Evolutionary conservation across 64 coral and sea anemone genomes (phyloP).

Genomic region (Stichodactyla helianthus): DNA sequence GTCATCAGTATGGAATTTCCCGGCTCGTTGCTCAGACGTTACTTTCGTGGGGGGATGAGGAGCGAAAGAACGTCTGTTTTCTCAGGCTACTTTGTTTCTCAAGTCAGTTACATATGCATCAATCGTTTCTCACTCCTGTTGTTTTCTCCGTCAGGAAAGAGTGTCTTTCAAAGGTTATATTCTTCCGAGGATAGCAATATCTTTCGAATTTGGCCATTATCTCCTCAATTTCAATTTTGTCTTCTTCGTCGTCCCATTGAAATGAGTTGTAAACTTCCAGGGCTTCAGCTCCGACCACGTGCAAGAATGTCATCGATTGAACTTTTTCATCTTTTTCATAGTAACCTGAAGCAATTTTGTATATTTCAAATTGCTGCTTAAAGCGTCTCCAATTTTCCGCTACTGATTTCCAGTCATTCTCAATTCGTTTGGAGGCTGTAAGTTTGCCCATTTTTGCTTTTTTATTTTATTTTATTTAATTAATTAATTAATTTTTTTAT

Average conservation of each 20-base stretch:
- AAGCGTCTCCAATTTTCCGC: background rate
- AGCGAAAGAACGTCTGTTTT: too few relatives aligned
- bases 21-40: too few relatives aligned
- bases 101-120: conserved; percentile 56
- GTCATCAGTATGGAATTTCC: too few relatives aligned
- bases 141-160: conserved; percentile 36
- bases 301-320: background rate
- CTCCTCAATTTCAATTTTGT: conserved; percentile 29
- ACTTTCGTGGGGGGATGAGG: too few relatives aligned
- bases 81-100: conserved; percentile 19
- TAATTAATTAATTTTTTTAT: too few relatives aligned
- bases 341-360: background rate
- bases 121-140: conserved; percentile 45
- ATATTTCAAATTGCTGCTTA: too few relatives aligned
- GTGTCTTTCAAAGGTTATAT: conserved; percentile 69
- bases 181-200: conserved; percentile 61
- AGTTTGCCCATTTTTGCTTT: background rate
- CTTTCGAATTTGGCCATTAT: too few relatives aligned
- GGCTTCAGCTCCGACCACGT: background rate
- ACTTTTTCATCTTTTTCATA: too few relatives aligned
- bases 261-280: conserved; percentile 70
- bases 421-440: background rate
- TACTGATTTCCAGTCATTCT: background rate
- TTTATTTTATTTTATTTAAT: too few relatives aligned
- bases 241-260: conserved; percentile 27